Percentiles rank a stretch among this genome's conserved stretches.
Evolutionary conservation across 2,113 vertebrate genomes (phyloP).

Genomic region (Ranitomeya imitator): DNA sequence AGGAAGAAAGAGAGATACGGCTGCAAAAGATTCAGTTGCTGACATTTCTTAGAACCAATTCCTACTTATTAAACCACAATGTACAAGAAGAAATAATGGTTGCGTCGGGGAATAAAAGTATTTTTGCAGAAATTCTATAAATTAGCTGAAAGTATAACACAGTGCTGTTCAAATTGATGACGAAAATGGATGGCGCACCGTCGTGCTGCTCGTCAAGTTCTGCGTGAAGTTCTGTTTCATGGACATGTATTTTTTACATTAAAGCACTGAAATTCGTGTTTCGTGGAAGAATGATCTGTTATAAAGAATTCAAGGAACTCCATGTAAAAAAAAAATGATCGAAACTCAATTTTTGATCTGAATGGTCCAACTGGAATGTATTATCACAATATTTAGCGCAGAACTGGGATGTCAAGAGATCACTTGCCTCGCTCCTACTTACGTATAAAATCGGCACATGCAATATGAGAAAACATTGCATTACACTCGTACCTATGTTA

Average conservation of each 20-base stretch:
- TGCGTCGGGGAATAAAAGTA: background rate
- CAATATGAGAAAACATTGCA: no score
- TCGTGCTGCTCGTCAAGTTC: no score
- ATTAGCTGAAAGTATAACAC: background rate
- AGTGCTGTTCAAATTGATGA: background rate
- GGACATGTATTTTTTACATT: background rate
- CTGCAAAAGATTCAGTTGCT: conserved; percentile 14
- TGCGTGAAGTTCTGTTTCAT: no score
- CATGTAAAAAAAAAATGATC: background rate
- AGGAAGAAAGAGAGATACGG: background rate
- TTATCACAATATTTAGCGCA: background rate
- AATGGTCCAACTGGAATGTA: background rate
- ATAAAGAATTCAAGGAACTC: background rate
- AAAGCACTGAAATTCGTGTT: background rate
- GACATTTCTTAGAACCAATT: conserved; percentile 25
- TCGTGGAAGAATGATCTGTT: no score
- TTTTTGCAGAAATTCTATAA: background rate
- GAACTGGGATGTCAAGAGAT: no score
- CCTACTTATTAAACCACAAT: background rate
- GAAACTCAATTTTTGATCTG: background rate
- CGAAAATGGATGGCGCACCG: no score
- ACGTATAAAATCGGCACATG: no score
- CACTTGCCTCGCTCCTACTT: no score
- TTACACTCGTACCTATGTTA: no score
- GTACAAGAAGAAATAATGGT: background rate